These are phyloP conservation scores for Proctacanthus coquilletti DNA, from an alignment of 1,140 invertebrate genomes.

Conservation along the genomic window DNA sequence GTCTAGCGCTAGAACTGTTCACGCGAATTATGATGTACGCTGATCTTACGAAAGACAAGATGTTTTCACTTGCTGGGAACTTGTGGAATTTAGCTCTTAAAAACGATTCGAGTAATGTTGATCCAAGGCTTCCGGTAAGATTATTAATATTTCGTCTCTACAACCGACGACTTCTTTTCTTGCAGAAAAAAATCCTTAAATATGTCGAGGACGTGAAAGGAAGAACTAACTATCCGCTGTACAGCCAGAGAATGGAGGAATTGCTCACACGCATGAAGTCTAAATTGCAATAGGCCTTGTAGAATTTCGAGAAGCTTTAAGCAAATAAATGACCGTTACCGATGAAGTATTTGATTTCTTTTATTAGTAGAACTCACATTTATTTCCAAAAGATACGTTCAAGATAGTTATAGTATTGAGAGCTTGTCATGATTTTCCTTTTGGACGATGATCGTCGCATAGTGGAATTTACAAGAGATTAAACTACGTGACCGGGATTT, in stretches of 20 bases:
- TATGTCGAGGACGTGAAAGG: not conserved
- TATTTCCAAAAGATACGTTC: no score
- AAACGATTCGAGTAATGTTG: constrained; percentile 27
- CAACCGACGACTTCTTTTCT: not conserved
- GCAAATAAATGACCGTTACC: not conserved
- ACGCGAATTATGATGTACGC: constrained; percentile 51
- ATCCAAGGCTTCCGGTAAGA: constrained; percentile 21
- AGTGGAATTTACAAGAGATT: not conserved
- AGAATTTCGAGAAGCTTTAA: not conserved
- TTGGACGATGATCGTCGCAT: not conserved
- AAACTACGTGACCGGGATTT: not conserved
- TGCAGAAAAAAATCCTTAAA: constrained; percentile 1
- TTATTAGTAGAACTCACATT: not conserved
- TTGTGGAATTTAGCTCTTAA: constrained; percentile 64
- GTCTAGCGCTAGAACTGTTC: constrained; percentile 57
- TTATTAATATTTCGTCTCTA: not conserved
- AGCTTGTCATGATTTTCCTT: no score
- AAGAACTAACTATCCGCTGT: not conserved
- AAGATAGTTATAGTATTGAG: no score
- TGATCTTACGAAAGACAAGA: constrained; percentile 42
- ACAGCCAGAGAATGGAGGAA: constrained; percentile 2
- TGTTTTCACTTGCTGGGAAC: constrained; percentile 52
- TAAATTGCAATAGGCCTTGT: not conserved
- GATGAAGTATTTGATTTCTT: not conserved
- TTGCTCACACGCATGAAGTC: constrained; percentile 3